phyloP scores from a whole-genome alignment of 2,797 vertebrate genomes.

The Poeciliopsis turneri region DNA sequence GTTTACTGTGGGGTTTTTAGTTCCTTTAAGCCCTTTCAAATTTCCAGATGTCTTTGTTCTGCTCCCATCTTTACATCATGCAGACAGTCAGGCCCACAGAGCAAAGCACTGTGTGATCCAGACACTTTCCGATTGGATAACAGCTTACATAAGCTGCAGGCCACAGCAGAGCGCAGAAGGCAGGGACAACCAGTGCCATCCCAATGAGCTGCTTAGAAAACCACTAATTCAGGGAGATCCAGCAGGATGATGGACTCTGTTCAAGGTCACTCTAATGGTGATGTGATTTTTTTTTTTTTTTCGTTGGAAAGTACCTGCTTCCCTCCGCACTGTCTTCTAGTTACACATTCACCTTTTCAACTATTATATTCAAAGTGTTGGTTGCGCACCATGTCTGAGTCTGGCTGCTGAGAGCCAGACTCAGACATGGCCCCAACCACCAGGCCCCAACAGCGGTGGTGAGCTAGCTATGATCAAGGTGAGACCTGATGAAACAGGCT shows the following conservation, averaged over 20 bases:
- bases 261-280: conserved; percentile 22
- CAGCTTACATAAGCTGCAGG: conserved; percentile 78
- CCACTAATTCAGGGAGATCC: conserved; percentile 56
- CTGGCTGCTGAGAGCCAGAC: not conserved
- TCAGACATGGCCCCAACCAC: not conserved
- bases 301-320: conserved; percentile 24
- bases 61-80: conserved; percentile 67
- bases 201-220: conserved; percentile 54
- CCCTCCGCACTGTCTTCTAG: conserved; percentile 28
- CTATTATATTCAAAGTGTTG: not conserved
- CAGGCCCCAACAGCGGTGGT: not conserved
- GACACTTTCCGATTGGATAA: conserved; percentile 76
- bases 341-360: conserved; percentile 9
- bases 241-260: conserved; percentile 30
- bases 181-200: conserved; percentile 64
- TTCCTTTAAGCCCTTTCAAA: conserved; percentile 72
- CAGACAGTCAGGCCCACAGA: conserved; percentile 73
- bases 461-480: not conserved
- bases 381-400: not conserved
- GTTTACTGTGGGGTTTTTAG: conserved; percentile 44
- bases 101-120: conserved; percentile 64
- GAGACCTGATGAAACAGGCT: not conserved
- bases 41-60: conserved; percentile 67
- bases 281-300: no score
- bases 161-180: conserved; percentile 65